Percentiles rank a stretch among this genome's conserved stretches.
Evolutionary conservation across 2,888 invertebrate genomes (phyloP).

Genomic region (Melipona beecheii): DNA sequence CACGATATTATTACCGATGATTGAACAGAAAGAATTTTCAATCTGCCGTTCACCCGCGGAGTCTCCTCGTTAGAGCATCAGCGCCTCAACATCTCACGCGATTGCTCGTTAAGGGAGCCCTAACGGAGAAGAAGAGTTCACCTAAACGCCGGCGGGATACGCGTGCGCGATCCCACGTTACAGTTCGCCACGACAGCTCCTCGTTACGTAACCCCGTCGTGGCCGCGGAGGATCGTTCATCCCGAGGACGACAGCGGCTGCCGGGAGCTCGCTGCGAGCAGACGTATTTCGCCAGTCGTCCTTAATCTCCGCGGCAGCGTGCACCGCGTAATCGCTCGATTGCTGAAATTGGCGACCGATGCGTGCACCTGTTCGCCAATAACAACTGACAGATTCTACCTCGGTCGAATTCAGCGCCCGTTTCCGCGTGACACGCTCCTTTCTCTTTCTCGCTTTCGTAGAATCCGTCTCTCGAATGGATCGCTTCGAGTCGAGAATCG

Average conservation of each 20-base stretch:
- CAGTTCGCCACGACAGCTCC: conserved; percentile 25
- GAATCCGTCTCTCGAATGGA: too few relatives aligned
- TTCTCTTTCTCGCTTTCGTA: neutral
- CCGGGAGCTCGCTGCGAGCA: neutral
- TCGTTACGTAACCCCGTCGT: conserved; percentile 24
- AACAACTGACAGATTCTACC: conserved; percentile 16
- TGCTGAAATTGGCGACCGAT: conserved; percentile 30
- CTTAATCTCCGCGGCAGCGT: conserved; percentile 15
- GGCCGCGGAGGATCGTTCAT: conserved; percentile 12
- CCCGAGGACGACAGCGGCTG: conserved; percentile 14
- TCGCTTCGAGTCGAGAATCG: too few relatives aligned
- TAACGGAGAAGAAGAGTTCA: neutral
- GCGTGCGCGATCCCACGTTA: conserved; percentile 34
- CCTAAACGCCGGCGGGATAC: neutral
- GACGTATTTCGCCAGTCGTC: conserved; percentile 7
- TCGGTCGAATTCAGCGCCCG: neutral
- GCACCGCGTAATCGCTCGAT: conserved; percentile 11
- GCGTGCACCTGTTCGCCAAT: conserved; percentile 52
- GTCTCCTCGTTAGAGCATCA: conserved; percentile 15
- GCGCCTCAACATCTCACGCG: conserved; percentile 7
- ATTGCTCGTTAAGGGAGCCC: neutral
- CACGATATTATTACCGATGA: neutral
- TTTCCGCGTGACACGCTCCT: neutral
- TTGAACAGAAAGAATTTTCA: neutral
- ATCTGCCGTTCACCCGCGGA: neutral